A percentile compares a stretch with the other conserved stretches of the same genome.
Evolutionary conservation across 2,888 invertebrate genomes (phyloP).

Genomic region (Allygus modestus): DNA sequence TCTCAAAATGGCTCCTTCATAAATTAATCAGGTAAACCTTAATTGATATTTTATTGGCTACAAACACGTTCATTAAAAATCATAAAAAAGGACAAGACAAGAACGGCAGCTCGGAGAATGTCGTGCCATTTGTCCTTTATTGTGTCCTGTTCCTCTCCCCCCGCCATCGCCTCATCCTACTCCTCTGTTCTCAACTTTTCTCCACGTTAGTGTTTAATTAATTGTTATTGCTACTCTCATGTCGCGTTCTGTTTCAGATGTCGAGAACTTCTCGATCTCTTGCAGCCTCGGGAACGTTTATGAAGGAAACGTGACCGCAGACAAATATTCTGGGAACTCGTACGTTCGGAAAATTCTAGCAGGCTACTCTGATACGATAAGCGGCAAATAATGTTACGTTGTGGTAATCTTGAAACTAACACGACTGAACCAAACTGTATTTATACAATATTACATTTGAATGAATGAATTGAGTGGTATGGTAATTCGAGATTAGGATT

Average conservation of each 20-base stretch:
- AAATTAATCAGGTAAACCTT: constrained; percentile 60
- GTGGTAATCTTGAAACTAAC: no score
- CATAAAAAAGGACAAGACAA: constrained; percentile 63
- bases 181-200: background rate
- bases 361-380: no score
- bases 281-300: background rate
- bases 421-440: no score
- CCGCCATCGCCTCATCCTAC: background rate
- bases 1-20: constrained; percentile 57
- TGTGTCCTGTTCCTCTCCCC: constrained; percentile 20
- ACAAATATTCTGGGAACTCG: background rate
- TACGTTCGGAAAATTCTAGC: background rate
- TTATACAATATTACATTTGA: no score
- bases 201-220: constrained; percentile 24
- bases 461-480: no score
- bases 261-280: no score
- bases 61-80: constrained; percentile 61
- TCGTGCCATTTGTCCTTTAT: constrained; percentile 58
- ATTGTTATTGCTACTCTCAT: constrained; percentile 14
- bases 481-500: no score
- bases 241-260: background rate
- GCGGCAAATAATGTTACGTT: no score
- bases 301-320: background rate
- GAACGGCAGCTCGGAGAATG: constrained; percentile 49
- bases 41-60: constrained; percentile 63